Conservation (phyloP, 2,113 vertebrate genomes). For the Phyllostomus hastatus region DNA sequence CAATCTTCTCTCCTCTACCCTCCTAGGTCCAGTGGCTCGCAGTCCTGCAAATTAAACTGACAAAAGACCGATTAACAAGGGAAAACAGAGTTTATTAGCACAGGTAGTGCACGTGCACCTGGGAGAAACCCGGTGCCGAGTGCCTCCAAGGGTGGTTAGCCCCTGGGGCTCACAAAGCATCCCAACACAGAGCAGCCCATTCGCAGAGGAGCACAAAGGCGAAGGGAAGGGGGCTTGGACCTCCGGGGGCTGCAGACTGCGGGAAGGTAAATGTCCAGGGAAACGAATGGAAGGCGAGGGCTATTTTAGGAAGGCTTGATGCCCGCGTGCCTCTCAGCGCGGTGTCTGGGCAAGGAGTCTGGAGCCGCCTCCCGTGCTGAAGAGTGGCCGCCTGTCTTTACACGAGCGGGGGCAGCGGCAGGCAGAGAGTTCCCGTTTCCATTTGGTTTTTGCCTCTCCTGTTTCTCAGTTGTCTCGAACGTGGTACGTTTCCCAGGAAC, state of each 20-base stretch:
- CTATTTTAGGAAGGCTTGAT: background rate
- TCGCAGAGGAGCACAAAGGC: background rate
- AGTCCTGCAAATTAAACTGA: background rate
- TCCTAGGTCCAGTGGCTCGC: background rate
- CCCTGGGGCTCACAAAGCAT: background rate
- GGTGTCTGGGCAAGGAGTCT: background rate
- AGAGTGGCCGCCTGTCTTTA: background rate
- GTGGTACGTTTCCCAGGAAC: background rate
- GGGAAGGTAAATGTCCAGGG: background rate
- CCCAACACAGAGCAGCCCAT: background rate
- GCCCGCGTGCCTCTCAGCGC: background rate
- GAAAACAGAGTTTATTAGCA: background rate
- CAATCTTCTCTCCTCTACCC: background rate
- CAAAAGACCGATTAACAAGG: background rate
- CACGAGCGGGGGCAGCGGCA: background rate
- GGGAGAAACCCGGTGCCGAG: background rate
- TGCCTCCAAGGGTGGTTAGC: background rate
- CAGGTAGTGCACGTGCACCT: fast-evolving
- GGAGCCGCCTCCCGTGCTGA: background rate
- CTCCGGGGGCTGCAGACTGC: background rate
- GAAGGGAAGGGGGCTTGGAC: background rate
- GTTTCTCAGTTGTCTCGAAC: background rate
- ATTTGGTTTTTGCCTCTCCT: background rate
- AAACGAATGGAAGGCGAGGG: background rate
- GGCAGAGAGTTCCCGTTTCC: background rate